Evolutionary conservation across 2,888 invertebrate species (phyloP), one percentile per base, ranked within the genome.

Genomic region (Lepidocyrtoides sp.): DNA sequence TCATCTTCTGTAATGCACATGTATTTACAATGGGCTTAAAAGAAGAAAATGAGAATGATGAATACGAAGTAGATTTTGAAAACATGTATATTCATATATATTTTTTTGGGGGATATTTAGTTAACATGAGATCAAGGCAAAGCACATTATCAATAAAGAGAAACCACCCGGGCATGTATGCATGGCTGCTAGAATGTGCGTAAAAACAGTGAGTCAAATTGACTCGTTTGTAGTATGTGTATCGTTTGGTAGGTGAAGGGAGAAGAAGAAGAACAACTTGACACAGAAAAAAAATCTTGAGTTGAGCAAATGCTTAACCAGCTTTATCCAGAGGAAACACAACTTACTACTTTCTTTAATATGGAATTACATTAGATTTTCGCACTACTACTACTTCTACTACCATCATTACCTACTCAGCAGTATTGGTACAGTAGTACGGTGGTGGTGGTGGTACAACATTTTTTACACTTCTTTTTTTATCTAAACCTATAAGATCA

Each of bases 281-380:
- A 77, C 86, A 86, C 29, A 86, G 36, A 77, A 41, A 72, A 12
- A 72, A 36, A 26, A 10, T 20, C 48, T 66, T 17, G 17, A 17
- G 44, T 44, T 44, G 1, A 12, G 44, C 14, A 1, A n/a, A n/a
- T 44, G 4, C 36, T 17, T 36, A 41, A 20, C 63, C 26, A 23
- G 26, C 63, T 23, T 29, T 63, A 48, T 48, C 48, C 60, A 8
- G 3, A 8, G 3, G 36, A 75, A 85, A 85, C 75, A 85, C 57
- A 85, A 87, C 87, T 87, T 87, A 12, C 77, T 87, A 87, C 87
- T 87, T 79, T 75, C 48, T 60, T 41, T 87, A 87, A 87, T 87
- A 79, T 51, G 79, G 63, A 51, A 66, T 63, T 63, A 69, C 72
- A 75, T 75, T 75, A 48, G 75, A 26, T 26, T 44, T 20, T 17